phyloP scores from a whole-genome alignment of 2,113 vertebrate species.

The Vulpes lagopus region DNA sequence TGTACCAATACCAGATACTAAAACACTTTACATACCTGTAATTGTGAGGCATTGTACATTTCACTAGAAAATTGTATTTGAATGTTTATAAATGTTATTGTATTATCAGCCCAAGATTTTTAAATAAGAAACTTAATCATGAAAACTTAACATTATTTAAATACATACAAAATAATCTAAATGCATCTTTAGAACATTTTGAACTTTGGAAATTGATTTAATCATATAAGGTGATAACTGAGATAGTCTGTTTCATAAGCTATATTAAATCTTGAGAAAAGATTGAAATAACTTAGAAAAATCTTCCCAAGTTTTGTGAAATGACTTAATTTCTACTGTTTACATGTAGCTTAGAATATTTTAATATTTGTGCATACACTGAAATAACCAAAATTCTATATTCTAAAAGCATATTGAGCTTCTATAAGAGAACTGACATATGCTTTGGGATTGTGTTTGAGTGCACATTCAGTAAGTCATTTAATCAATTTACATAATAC shows the following conservation, averaged over 20 bases:
- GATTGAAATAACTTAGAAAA: slow-evolving; percentile 22
- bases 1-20: neutral
- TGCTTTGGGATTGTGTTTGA: neutral
- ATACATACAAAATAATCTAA: neutral
- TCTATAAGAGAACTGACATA: neutral
- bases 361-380: neutral
- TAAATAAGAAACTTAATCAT: slow-evolving; percentile 44
- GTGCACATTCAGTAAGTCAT: neutral
- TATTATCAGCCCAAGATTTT: neutral
- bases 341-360: slow-evolving; percentile 2
- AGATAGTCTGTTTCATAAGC: slow-evolving; percentile 1
- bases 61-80: neutral
- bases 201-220: slow-evolving; percentile 23
- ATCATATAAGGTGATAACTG: neutral
- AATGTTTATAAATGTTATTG: neutral
- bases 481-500: neutral
- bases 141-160: slow-evolving; percentile 22
- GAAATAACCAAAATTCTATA: slow-evolving; percentile 37
- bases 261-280: slow-evolving; percentile 28
- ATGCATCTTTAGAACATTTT: neutral
- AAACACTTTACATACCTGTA: neutral
- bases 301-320: slow-evolving; percentile 22
- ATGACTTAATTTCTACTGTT: slow-evolving; percentile 38
- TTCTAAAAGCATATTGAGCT: neutral
- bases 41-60: slow-evolving; percentile 6